These are phyloP conservation scores for Stenchaetothrips biformis DNA, from an alignment of 2,888 invertebrate species.

Conservation along the genomic window DNA sequence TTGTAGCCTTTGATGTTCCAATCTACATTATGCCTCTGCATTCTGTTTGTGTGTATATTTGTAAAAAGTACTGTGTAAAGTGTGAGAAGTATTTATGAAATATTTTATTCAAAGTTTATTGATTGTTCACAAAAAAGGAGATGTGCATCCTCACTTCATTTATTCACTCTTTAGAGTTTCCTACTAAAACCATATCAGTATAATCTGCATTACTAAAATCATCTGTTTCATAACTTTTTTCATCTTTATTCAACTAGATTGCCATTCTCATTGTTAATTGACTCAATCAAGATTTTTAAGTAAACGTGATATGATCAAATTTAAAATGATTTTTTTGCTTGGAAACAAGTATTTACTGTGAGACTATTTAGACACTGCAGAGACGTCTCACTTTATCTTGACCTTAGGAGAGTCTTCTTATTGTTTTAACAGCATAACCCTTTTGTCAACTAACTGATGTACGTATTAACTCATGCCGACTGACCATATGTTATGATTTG, in stretches of 20 bases:
- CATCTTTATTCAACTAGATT: not conserved
- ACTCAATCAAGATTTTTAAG: too few relatives aligned
- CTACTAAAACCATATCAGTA: not conserved
- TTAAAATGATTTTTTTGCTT: not conserved
- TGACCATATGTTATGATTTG: not conserved
- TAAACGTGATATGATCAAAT: not conserved
- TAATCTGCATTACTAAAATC: not conserved
- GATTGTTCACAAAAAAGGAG: too few relatives aligned
- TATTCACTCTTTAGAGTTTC: too few relatives aligned
- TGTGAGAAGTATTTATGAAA: not conserved
- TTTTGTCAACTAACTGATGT: not conserved
- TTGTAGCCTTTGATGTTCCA: slow-evolving; percentile 19
- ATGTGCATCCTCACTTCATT: too few relatives aligned
- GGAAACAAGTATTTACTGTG: too few relatives aligned
- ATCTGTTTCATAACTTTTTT: not conserved
- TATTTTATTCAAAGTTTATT: too few relatives aligned
- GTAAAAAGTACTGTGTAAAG: not conserved
- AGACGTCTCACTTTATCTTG: not conserved
- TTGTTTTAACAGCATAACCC: not conserved
- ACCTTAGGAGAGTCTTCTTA: not conserved
- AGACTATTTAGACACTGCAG: too few relatives aligned
- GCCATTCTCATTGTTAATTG: not conserved
- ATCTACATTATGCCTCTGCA: slow-evolving; percentile 4
- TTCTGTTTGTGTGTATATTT: slow-evolving; percentile 1
- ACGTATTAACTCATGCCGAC: not conserved